Evolutionary conservation across 2,888 invertebrate genomes (phyloP).

Genomic region (Nomada flava): DNA sequence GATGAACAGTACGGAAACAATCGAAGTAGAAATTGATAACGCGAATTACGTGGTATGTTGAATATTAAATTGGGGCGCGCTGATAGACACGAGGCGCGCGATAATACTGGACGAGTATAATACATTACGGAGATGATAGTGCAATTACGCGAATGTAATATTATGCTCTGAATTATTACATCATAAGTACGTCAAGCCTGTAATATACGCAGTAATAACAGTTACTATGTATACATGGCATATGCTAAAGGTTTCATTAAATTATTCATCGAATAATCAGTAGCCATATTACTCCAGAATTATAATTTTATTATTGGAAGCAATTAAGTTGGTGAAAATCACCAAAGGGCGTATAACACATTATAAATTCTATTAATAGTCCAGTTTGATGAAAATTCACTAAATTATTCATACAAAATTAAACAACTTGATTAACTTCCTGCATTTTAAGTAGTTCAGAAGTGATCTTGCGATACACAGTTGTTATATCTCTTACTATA

Average conservation of each 20-base stretch:
- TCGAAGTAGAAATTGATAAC: constrained; percentile 54
- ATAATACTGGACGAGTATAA: constrained; percentile 49
- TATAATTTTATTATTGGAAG: constrained; percentile 24
- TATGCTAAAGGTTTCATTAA: constrained; percentile 45
- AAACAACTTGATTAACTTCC: background rate
- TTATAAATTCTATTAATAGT: constrained; percentile 7
- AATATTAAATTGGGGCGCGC: constrained; percentile 46
- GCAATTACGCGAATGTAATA: constrained; percentile 62
- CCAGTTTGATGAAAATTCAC: background rate
- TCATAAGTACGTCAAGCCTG: constrained; percentile 58
- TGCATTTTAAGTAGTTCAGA: too few relatives aligned
- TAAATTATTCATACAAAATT: background rate
- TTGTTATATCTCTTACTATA: too few relatives aligned
- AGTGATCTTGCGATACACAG: too few relatives aligned
- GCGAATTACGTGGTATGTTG: constrained; percentile 40
- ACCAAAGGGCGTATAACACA: background rate
- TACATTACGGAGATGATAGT: constrained; percentile 58
- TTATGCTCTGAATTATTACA: constrained; percentile 62
- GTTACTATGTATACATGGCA: constrained; percentile 39
- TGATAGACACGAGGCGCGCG: constrained; percentile 33
- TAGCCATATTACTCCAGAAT: constrained; percentile 30
- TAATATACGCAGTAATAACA: constrained; percentile 59
- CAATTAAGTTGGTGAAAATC: constrained; percentile 2
- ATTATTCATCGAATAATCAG: constrained; percentile 55
- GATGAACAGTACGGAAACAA: constrained; percentile 36